Percentiles rank a stretch among this genome's conserved stretches.
Evolutionary conservation across 1,140 invertebrate species (phyloP).

Genomic region (Drosophila nannoptera): DNA sequence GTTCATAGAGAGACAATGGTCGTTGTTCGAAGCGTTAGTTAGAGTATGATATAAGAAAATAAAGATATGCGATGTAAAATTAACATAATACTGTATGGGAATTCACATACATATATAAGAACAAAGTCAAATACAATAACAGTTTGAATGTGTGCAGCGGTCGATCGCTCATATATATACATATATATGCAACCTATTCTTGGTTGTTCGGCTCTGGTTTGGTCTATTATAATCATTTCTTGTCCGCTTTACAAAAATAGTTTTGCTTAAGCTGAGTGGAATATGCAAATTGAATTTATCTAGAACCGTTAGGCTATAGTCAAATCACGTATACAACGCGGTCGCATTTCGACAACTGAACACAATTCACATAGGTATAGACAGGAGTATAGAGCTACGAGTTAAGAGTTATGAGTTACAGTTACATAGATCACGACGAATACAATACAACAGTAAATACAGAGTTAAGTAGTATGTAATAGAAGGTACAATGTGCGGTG

Average conservation of each 20-base stretch:
- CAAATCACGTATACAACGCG: slow-evolving; percentile 15
- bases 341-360: slow-evolving; percentile 23
- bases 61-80: slow-evolving; percentile 21
- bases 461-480: slow-evolving; percentile 48
- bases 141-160: slow-evolving; percentile 3
- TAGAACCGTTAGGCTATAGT: slow-evolving; percentile 10
- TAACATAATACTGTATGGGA: slow-evolving; percentile 55
- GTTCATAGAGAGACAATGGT: slow-evolving; percentile 54
- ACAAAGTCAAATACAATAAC: slow-evolving; percentile 38
- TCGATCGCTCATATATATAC: slow-evolving; percentile 3
- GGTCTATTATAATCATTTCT: slow-evolving; percentile 2
- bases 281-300: neutral
- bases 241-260: slow-evolving; percentile 23
- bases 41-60: slow-evolving; percentile 33
- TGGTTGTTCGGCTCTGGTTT: slow-evolving; percentile 5
- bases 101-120: slow-evolving; percentile 26
- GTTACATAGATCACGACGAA: slow-evolving; percentile 49
- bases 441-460: slow-evolving; percentile 62
- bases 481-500: slow-evolving; percentile 74
- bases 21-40: slow-evolving; percentile 56
- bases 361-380: slow-evolving; percentile 35
- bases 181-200: neutral
- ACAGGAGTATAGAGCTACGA: slow-evolving; percentile 35
- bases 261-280: slow-evolving; percentile 3
- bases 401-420: slow-evolving; percentile 24